Evolutionary conservation across 1,140 invertebrate genomes (phyloP).

Genomic region (Asbolus verrucosus): DNA sequence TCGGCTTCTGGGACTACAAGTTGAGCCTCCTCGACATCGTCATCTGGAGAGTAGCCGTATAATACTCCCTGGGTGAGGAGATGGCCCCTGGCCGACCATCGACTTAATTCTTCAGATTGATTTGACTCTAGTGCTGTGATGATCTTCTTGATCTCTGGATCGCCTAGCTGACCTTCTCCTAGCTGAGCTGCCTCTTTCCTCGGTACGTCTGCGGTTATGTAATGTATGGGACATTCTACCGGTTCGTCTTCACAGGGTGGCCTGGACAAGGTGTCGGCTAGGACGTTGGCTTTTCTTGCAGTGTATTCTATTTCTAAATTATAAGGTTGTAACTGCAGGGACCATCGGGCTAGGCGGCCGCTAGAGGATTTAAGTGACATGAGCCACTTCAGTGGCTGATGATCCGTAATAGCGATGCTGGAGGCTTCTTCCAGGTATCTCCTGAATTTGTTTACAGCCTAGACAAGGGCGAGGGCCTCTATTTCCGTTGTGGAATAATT

Average conservation of each 20-base stretch:
- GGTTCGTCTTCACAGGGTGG: slow-evolving; percentile 46
- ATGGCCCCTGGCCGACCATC: slow-evolving; percentile 35
- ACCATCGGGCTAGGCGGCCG: slow-evolving; percentile 60
- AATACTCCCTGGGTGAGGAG: slow-evolving; percentile 39
- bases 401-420: slow-evolving; percentile 61
- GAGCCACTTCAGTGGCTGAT: slow-evolving; percentile 67
- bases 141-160: slow-evolving; percentile 54
- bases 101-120: neutral
- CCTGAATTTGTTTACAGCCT: slow-evolving; percentile 62
- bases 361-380: slow-evolving; percentile 63
- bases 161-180: slow-evolving; percentile 54
- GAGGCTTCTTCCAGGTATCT: slow-evolving; percentile 54
- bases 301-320: slow-evolving; percentile 54
- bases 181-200: slow-evolving; percentile 45
- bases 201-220: slow-evolving; percentile 55
- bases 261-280: slow-evolving; percentile 59
- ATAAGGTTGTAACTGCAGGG: slow-evolving; percentile 58
- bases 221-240: slow-evolving; percentile 49
- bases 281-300: slow-evolving; percentile 57
- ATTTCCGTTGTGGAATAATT: no score
- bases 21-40: slow-evolving; percentile 44
- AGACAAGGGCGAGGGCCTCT: slow-evolving; percentile 65
- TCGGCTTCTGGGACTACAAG: slow-evolving; percentile 53
- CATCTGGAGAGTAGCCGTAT: slow-evolving; percentile 44
- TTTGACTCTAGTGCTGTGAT: slow-evolving; percentile 23